These are phyloP conservation scores for Ophiodon elongatus DNA, from an alignment of 2,113 vertebrate species.

Conservation along the genomic window DNA sequence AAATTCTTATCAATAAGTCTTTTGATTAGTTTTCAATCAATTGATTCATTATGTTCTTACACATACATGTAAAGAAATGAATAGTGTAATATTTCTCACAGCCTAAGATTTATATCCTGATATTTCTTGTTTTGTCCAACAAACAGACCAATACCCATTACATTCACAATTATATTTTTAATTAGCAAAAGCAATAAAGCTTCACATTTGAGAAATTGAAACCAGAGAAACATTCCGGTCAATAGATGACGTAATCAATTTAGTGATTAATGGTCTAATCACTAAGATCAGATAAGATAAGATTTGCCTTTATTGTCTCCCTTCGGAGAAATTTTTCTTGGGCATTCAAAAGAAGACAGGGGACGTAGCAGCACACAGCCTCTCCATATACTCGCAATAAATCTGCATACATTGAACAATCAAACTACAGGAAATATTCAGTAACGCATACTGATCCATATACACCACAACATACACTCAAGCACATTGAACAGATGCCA, in stretches of 20 bases:
- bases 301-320: background rate
- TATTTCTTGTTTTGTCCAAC: background rate
- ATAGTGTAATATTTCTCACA: background rate
- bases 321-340: background rate
- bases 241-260: background rate
- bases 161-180: background rate
- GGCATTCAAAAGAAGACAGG: background rate
- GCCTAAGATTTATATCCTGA: no score
- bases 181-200: background rate
- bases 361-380: background rate
- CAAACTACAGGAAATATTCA: background rate
- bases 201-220: background rate
- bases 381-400: background rate
- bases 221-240: background rate
- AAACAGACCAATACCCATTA: background rate
- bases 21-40: background rate
- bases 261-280: background rate
- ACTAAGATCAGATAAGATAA: background rate
- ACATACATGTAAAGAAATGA: background rate
- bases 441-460: background rate
- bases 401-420: background rate
- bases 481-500: background rate
- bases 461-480: background rate
- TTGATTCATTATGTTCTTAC: background rate
- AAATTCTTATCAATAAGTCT: background rate